phyloP scores from a whole-genome alignment of 2,888 invertebrate species.

The Epirrhoe tristata region DNA sequence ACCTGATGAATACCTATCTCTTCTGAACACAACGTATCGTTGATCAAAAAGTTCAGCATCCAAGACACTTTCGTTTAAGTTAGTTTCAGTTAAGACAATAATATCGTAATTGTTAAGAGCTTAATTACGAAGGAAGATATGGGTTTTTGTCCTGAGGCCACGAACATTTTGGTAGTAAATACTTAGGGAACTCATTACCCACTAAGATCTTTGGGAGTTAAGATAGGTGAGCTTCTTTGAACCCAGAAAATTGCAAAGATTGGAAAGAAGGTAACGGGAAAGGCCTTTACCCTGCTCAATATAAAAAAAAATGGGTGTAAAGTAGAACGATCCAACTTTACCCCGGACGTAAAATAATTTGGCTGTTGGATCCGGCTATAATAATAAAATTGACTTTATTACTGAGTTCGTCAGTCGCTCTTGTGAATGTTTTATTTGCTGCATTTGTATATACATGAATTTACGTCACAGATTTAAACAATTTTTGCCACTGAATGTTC shows the following conservation, averaged over 20 bases:
- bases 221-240: neutral
- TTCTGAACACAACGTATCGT: constrained; percentile 5
- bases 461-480: neutral
- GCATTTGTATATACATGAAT: constrained; percentile 13
- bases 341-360: constrained; percentile 52
- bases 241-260: neutral
- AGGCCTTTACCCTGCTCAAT: neutral
- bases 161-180: constrained; percentile 13
- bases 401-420: constrained; percentile 44
- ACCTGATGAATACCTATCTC: constrained; percentile 10
- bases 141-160: neutral
- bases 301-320: neutral
- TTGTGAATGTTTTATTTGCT: constrained; percentile 34
- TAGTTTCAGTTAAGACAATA: constrained; percentile 6
- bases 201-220: neutral
- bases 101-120: constrained; percentile 1
- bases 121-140: neutral
- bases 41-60: constrained; percentile 5
- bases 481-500: too few species aligned
- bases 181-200: neutral
- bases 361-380: constrained; percentile 49
- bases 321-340: constrained; percentile 29
- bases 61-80: neutral
- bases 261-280: too few species aligned
- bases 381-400: constrained; percentile 56